These are phyloP conservation scores for Nycteola revayana DNA, from an alignment of 2,888 invertebrate species.

Conservation along the genomic window DNA sequence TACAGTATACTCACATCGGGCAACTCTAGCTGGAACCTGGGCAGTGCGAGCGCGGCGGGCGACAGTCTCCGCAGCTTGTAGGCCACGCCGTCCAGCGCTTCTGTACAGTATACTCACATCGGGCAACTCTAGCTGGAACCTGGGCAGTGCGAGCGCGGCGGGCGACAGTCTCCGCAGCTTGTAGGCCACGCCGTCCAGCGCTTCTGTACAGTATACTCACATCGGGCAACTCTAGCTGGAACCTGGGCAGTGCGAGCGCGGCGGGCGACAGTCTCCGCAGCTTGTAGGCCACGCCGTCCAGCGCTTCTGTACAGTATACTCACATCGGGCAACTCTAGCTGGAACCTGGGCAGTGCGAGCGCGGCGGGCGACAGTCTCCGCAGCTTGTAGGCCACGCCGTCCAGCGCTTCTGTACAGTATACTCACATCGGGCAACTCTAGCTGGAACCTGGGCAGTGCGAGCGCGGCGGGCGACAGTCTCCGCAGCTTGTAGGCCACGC, in stretches of 20 bases:
- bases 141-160: constrained; percentile 90
- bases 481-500: constrained; percentile 94
- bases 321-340: constrained; percentile 93
- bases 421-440: constrained; percentile 91
- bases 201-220: too few species aligned
- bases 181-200: constrained; percentile 90
- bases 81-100: too few species aligned
- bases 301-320: too few species aligned
- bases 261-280: constrained; percentile 93
- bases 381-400: constrained; percentile 94
- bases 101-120: too few species aligned
- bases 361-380: constrained; percentile 94
- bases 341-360: constrained; percentile 89
- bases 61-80: too few species aligned
- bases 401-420: too few species aligned
- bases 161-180: constrained; percentile 94
- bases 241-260: constrained; percentile 90
- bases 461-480: constrained; percentile 94
- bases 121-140: constrained; percentile 92
- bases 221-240: constrained; percentile 93
- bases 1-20: too few species aligned
- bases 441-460: constrained; percentile 89
- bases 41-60: too few species aligned
- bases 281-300: constrained; percentile 93
- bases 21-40: too few species aligned